Percentiles rank a stretch among this genome's conserved stretches.
These are phyloP conservation scores for Drepana falcataria DNA, from an alignment of 2,888 invertebrate species.

Conservation along the genomic window DNA sequence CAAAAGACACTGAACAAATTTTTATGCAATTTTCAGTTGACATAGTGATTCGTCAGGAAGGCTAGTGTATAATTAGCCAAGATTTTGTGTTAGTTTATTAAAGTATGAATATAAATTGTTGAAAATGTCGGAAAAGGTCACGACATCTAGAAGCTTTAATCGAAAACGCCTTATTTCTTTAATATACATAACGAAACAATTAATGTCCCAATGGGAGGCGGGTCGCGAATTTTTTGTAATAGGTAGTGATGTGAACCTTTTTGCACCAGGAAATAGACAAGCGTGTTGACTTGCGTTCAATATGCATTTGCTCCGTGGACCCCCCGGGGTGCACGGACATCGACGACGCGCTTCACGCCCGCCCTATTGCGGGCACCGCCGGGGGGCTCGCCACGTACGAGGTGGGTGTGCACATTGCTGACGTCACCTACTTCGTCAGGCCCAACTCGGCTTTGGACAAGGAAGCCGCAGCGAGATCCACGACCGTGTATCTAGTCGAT, in stretches of 20 bases:
- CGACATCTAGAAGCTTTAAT: too few species aligned
- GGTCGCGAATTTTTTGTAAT: background rate
- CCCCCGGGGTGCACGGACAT: constrained; percentile 99
- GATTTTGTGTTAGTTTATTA: too few species aligned
- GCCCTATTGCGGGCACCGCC: constrained; percentile 79
- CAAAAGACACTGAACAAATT: too few species aligned
- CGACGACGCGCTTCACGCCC: constrained; percentile 97
- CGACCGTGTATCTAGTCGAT: constrained; percentile 97
- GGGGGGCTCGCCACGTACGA: constrained; percentile 54
- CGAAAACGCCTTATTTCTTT: too few species aligned
- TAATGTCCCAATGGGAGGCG: too few species aligned
- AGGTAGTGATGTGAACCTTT: background rate
- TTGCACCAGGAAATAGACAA: constrained; percentile 82
- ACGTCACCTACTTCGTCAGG: constrained; percentile 97
- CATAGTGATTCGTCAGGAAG: too few species aligned
- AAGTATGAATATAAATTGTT: too few species aligned
- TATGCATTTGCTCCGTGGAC: constrained; percentile 96
- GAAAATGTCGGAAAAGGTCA: too few species aligned
- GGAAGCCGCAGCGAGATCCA: constrained; percentile 95
- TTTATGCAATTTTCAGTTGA: too few species aligned
- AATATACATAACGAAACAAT: too few species aligned
- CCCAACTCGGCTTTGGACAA: constrained; percentile 94
- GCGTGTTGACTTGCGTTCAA: constrained; percentile 89
- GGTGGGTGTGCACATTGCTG: constrained; percentile 98
- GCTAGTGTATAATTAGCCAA: too few species aligned